Conservation (phyloP, 2,797 vertebrate species). For the Australoheros facetus region DNA sequence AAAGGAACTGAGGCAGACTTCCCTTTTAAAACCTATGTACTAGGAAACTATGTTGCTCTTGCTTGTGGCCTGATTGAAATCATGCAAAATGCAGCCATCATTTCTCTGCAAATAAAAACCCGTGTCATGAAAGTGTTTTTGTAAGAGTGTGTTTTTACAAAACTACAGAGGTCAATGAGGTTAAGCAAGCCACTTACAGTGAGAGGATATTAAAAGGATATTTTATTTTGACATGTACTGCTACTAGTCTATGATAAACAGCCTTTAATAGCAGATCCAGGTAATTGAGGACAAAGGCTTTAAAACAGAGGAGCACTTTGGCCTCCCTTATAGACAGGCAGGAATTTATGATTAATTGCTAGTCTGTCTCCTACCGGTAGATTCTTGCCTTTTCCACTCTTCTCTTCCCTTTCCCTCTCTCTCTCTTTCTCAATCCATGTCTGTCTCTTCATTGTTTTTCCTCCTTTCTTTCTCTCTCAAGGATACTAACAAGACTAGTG, state of each 20-base stretch:
- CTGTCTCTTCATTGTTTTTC: slow-evolving; percentile 10
- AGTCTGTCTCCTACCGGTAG: slow-evolving; percentile 64
- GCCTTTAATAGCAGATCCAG: slow-evolving; percentile 62
- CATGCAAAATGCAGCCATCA: not conserved
- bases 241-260: slow-evolving; percentile 64
- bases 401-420: not conserved
- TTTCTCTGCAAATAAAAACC: slow-evolving; percentile 4
- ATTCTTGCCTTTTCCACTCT: slow-evolving; percentile 59
- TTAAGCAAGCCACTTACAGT: slow-evolving; percentile 59
- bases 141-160: not conserved
- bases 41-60: rapidly evolving
- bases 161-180: slow-evolving; percentile 31
- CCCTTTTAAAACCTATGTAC: not conserved
- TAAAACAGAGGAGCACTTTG: slow-evolving; percentile 75
- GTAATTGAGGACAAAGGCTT: slow-evolving; percentile 74
- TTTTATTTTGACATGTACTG: slow-evolving; percentile 62
- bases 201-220: slow-evolving; percentile 34
- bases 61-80: not conserved
- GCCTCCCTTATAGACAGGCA: slow-evolving; percentile 71
- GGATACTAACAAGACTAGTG: not conserved
- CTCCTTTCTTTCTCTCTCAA: not conserved
- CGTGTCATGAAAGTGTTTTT: slow-evolving; percentile 6
- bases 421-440: slow-evolving; percentile 7
- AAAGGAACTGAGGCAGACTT: not conserved
- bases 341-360: slow-evolving; percentile 82